Evolutionary conservation across 2,113 vertebrate species (phyloP), one percentile per base, ranked within the genome.

Genomic region (Trichomycterus rosablanca): DNA sequence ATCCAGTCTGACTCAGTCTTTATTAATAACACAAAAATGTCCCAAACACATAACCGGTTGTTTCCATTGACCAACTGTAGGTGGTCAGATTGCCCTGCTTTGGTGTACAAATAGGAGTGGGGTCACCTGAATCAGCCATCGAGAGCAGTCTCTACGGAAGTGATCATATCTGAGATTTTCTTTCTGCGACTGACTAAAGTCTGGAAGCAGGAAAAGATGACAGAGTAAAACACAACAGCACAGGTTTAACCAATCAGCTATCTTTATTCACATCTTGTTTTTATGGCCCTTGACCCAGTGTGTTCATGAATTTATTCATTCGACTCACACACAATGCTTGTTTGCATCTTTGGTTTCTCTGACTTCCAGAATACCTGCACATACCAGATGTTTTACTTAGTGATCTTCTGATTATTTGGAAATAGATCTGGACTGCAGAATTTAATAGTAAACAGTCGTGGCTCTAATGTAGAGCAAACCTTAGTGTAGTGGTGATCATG

Each of bases 81-180:
- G 23, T 35, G 24, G 48, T 52, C 42, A 50, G 52, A 62, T 51
- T 52, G 46, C 16, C 23, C 30, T 44, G 48, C 15, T 32, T 52
- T 7, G 52, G 34, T 15, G 18, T n/a, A 6, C 20, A 32, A 19
- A 39, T n/a, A 54, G 7, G 68, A 62, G n/a, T n/a, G n/a, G 26
- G 59, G 74, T 83, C 86, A 83, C 79, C 76, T 80, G 77, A 66
- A 79, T 78, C 78, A 72, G 77, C 78, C 78, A 71, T 76, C 68
- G 71, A 79, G 74, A 62, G 48, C 20, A 68, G 40, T 7, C 14
- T 71, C 72, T 77, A 79, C 84, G 81, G 83, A 82, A 84, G 78
- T 71, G 80, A 87, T 86, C 87, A 84, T 65, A 63, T 84, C 71
- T 84, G 85, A 85, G 86, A 85, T 81, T 83, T 73, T 55, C 73